phyloP scores from a whole-genome alignment of 2,113 vertebrate species.

The Dicaeum eximium region DNA sequence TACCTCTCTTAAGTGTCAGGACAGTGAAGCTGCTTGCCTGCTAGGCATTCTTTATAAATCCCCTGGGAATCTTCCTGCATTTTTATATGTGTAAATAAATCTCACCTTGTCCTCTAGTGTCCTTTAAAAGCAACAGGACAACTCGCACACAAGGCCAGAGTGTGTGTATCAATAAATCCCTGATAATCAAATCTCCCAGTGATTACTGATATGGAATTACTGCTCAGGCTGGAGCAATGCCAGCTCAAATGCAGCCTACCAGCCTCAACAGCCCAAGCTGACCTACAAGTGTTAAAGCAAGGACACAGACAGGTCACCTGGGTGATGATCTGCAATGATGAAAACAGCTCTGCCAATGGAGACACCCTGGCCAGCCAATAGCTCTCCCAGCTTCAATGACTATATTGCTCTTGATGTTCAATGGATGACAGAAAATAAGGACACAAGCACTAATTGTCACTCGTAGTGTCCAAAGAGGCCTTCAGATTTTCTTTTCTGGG shows the following conservation, averaged over 20 bases:
- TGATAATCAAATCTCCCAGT: neutral
- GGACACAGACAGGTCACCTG: neutral
- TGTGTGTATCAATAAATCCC: neutral
- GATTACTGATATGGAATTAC: neutral
- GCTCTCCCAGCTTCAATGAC: neutral
- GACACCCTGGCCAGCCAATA: neutral
- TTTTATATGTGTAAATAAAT: constrained; percentile 36
- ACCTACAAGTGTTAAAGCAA: neutral
- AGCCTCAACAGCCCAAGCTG: neutral
- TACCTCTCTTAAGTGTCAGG: neutral
- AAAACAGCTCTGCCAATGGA: neutral
- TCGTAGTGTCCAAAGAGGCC: neutral
- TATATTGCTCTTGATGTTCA: neutral
- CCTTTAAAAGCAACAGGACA: constrained; percentile 18
- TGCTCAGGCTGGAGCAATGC: neutral
- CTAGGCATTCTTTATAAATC: constrained; percentile 5
- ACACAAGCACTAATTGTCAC: neutral
- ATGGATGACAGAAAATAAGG: neutral
- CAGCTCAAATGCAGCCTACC: neutral
- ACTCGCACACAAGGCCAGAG: neutral
- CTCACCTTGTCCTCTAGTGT: neutral
- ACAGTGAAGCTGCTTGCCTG: neutral
- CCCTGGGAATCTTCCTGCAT: neutral
- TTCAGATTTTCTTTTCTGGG: neutral
- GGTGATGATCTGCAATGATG: neutral